phyloP scores from a whole-genome alignment of 2,888 invertebrate genomes.

The Timema cristinae region DNA sequence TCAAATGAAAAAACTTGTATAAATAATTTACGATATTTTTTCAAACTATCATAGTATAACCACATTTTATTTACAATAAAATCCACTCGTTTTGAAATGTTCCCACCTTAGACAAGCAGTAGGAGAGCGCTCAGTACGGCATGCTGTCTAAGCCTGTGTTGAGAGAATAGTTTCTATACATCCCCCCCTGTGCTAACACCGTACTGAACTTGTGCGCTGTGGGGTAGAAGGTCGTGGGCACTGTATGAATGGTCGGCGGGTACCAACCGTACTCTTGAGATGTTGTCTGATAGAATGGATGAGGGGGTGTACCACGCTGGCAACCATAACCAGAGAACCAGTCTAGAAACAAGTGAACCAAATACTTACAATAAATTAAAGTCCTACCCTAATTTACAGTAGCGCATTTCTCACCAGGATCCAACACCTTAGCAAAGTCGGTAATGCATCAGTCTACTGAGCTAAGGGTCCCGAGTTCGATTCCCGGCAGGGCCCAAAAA shows the following conservation, averaged over 20 bases:
- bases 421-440: no score
- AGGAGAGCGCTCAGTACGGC: neutral
- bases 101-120: no score
- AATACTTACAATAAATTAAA: constrained; percentile 12
- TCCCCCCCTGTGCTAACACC: constrained; percentile 64
- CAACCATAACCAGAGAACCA: constrained; percentile 78
- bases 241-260: constrained; percentile 64
- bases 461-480: no score
- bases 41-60: no score
- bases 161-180: constrained; percentile 79
- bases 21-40: no score
- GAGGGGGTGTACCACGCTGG: constrained; percentile 52
- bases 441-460: no score
- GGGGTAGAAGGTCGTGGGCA: constrained; percentile 70
- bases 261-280: constrained; percentile 81
- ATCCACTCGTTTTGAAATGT: no score
- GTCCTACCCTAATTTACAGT: no score
- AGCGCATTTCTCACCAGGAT: no score
- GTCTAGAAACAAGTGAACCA: constrained; percentile 49
- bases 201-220: constrained; percentile 71
- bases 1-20: no score
- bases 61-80: no score
- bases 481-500: no score
- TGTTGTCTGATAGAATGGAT: constrained; percentile 80
- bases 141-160: constrained; percentile 46